These are phyloP conservation scores for Osmerus mordax DNA, from an alignment of 2,113 vertebrate genomes.

Conservation along the genomic window DNA sequence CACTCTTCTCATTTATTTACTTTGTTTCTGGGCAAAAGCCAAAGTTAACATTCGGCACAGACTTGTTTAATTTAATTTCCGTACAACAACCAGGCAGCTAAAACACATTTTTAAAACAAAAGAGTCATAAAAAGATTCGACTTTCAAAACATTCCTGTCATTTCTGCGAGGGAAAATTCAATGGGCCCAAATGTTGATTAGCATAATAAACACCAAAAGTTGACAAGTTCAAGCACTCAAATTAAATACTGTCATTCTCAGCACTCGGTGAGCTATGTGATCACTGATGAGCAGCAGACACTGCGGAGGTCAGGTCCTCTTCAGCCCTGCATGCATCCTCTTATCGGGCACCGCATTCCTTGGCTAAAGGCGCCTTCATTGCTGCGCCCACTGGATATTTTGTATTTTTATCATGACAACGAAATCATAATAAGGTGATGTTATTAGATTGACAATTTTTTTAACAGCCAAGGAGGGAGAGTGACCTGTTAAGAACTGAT, in stretches of 20 bases:
- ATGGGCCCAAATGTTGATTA: constrained; percentile 3
- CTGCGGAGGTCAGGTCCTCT: neutral
- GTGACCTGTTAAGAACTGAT: too few relatives aligned
- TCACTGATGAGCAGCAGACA: constrained; percentile 7
- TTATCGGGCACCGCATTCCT: too few relatives aligned
- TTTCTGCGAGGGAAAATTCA: neutral
- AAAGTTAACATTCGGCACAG: constrained; percentile 41
- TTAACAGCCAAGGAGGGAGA: too few relatives aligned
- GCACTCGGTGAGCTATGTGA: constrained; percentile 14
- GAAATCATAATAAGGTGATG: too few relatives aligned
- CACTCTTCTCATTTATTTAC: constrained; percentile 43
- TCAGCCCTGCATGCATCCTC: too few relatives aligned
- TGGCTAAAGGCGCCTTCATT: too few relatives aligned
- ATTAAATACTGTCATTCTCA: constrained; percentile 19
- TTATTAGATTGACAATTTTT: too few relatives aligned
- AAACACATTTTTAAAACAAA: constrained; percentile 7
- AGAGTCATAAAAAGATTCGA: constrained; percentile 6
- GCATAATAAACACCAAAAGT: constrained; percentile 4
- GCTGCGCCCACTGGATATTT: too few relatives aligned
- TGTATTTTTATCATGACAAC: too few relatives aligned
- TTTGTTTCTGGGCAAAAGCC: constrained; percentile 27
- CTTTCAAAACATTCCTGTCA: constrained; percentile 4
- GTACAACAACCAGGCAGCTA: constrained; percentile 19
- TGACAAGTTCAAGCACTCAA: constrained; percentile 20
- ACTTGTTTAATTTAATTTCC: constrained; percentile 30